Evolutionary conservation across 1,140 invertebrate species (phyloP).

Genomic region (Neotoxoptera formosana): DNA sequence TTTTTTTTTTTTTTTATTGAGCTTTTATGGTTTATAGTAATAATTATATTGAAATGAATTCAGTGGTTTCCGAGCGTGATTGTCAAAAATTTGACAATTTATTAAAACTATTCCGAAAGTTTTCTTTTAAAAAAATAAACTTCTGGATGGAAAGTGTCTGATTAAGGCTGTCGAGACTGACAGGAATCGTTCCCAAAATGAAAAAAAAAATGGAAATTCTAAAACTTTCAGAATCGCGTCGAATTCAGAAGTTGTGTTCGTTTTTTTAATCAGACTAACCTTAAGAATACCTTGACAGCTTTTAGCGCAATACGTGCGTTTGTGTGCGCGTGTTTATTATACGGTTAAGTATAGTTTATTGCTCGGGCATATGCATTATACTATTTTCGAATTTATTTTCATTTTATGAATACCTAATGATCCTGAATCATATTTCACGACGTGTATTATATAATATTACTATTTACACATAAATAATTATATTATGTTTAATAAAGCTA

Average conservation of each 20-base stretch:
- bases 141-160: slow-evolving; percentile 19
- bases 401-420: not conserved
- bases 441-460: too few species aligned
- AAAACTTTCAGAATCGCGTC: slow-evolving; percentile 38
- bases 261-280: not conserved
- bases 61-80: slow-evolving; percentile 18
- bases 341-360: not conserved
- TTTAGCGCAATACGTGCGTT: not conserved
- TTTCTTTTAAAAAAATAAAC: slow-evolving; percentile 46
- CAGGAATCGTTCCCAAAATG: slow-evolving; percentile 19
- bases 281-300: not conserved
- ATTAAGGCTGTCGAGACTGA: slow-evolving; percentile 33
- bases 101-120: slow-evolving; percentile 36
- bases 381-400: not conserved
- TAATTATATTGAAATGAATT: slow-evolving; percentile 32
- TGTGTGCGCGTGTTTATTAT: not conserved
- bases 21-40: not conserved
- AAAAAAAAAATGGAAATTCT: slow-evolving; percentile 40
- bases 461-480: too few species aligned
- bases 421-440: not conserved
- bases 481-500: not conserved
- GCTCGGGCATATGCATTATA: too few species aligned
- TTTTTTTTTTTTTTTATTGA: not conserved
- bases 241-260: slow-evolving; percentile 24
- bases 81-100: slow-evolving; percentile 40